These are phyloP conservation scores for Spongia lamella DNA, from an alignment of 37 sponge, comb jelly and placozoan species.

Conservation along the genomic window DNA sequence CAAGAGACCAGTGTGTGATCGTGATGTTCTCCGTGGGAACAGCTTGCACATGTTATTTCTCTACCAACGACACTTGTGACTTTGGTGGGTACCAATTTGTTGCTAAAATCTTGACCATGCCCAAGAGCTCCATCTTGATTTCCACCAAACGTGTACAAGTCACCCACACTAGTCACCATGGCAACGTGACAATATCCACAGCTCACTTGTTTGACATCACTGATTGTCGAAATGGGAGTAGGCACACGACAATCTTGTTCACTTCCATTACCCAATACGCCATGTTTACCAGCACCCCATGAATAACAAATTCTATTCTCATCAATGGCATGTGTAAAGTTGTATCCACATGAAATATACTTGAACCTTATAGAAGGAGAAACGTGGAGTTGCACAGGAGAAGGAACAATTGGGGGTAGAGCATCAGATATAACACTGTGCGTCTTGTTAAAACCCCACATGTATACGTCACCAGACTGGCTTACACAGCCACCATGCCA, in stretches of 20 bases:
- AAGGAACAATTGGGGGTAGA: neutral
- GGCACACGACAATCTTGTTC: constrained; percentile 8
- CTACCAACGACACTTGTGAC: constrained; percentile 6
- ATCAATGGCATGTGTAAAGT: constrained; percentile 47
- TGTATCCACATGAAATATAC: constrained; percentile 55
- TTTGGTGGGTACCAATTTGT: constrained; percentile 11
- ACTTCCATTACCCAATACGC: constrained; percentile 58
- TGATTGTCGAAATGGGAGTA: neutral
- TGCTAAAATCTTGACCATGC: constrained; percentile 3
- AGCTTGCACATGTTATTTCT: constrained; percentile 36
- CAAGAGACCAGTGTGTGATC: constrained; percentile 71
- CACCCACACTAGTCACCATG: constrained; percentile 24
- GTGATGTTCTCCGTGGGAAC: constrained; percentile 70
- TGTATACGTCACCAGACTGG: constrained; percentile 15
- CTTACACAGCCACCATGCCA: constrained; percentile 48
- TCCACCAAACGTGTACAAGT: constrained; percentile 47
- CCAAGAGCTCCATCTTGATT: constrained; percentile 48
- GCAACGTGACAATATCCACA: constrained; percentile 70
- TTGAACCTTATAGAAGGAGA: constrained; percentile 13
- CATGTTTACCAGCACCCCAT: constrained; percentile 61
- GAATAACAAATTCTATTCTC: constrained; percentile 31
- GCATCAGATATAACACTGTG: constrained; percentile 28
- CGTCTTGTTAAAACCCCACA: constrained; percentile 49
- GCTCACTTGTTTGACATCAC: constrained; percentile 18
- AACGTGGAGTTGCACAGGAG: neutral